Conservation (phyloP, 1,140 invertebrate genomes). For the Sinonovacula constricta region DNA sequence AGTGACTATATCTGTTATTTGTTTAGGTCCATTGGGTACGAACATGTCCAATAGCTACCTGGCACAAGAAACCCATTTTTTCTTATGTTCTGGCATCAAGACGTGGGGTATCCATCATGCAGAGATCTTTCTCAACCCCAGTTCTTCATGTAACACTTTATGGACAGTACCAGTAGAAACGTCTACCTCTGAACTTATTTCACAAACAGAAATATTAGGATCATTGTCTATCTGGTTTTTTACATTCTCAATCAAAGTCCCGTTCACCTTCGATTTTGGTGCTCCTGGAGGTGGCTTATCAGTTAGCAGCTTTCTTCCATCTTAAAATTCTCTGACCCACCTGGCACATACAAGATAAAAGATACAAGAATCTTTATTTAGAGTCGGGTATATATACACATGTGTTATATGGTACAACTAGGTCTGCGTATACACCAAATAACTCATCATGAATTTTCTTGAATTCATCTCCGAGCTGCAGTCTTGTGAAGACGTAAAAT, state of each 20-base stretch:
- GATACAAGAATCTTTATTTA: no score
- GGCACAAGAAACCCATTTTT: background rate
- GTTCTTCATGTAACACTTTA: background rate
- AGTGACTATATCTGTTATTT: background rate
- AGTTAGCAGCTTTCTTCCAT: slow-evolving; percentile 5
- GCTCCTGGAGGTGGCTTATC: slow-evolving; percentile 11
- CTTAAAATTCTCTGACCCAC: slow-evolving; percentile 12
- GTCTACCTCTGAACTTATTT: slow-evolving; percentile 30
- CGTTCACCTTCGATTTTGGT: slow-evolving; percentile 13
- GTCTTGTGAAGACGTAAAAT: slow-evolving; percentile 7
- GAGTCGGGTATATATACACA: no score
- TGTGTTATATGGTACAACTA: slow-evolving; percentile 19
- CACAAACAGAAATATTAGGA: slow-evolving; percentile 1
- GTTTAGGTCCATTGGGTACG: background rate
- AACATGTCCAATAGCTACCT: background rate
- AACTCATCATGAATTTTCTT: background rate
- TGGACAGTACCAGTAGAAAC: slow-evolving; percentile 18
- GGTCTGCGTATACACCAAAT: background rate
- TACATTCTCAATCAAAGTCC: slow-evolving; percentile 2
- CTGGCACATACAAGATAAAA: no score
- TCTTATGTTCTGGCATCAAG: background rate
- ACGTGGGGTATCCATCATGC: slow-evolving; percentile 10
- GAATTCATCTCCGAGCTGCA: slow-evolving; percentile 8
- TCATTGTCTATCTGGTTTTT: slow-evolving; percentile 14
- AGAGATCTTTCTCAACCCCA: slow-evolving; percentile 1